phyloP scores from a whole-genome alignment of 1,140 invertebrate genomes.

The Zaprionus nigranus region DNA sequence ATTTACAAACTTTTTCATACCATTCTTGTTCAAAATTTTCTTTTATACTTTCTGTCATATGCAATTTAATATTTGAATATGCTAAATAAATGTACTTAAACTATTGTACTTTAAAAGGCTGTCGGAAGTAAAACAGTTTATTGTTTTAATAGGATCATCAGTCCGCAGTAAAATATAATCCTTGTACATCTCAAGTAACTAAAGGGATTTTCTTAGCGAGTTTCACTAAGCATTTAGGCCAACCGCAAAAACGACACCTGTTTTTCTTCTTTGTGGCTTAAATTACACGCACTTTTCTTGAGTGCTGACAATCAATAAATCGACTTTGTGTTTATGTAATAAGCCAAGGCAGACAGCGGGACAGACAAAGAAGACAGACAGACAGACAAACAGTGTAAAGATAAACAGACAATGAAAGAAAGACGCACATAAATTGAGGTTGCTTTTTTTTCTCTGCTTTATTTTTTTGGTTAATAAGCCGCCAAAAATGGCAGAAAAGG shows the following conservation, averaged over 20 bases:
- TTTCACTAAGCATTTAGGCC: not conserved
- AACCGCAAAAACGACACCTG: not conserved
- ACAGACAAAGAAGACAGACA: slow-evolving; percentile 6
- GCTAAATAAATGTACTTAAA: too few species aligned
- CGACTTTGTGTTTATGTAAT: slow-evolving; percentile 31
- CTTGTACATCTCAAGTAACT: not conserved
- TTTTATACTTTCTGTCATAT: too few species aligned
- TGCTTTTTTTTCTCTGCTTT: slow-evolving; percentile 27
- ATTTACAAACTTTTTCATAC: too few species aligned
- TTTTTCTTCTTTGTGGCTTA: not conserved
- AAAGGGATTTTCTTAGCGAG: not conserved
- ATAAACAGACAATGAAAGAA: slow-evolving; percentile 40
- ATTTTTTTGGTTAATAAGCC: slow-evolving; percentile 59
- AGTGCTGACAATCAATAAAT: slow-evolving; percentile 43
- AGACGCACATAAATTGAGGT: slow-evolving; percentile 33
- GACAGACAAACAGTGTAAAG: slow-evolving; percentile 17
- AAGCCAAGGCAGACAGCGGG: slow-evolving; percentile 15
- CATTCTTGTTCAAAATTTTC: too few species aligned
- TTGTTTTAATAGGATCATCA: too few species aligned
- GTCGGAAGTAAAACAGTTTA: too few species aligned
- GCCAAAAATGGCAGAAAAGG: slow-evolving; percentile 46
- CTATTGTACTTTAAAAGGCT: too few species aligned
- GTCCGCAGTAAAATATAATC: not conserved
- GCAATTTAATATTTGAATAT: too few species aligned
- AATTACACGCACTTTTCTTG: slow-evolving; percentile 15